A percentile compares a stretch with the other conserved stretches of the same genome.
Evolutionary conservation across 2,797 vertebrate species (phyloP).

Genomic region (Leptoclinus maculatus): DNA sequence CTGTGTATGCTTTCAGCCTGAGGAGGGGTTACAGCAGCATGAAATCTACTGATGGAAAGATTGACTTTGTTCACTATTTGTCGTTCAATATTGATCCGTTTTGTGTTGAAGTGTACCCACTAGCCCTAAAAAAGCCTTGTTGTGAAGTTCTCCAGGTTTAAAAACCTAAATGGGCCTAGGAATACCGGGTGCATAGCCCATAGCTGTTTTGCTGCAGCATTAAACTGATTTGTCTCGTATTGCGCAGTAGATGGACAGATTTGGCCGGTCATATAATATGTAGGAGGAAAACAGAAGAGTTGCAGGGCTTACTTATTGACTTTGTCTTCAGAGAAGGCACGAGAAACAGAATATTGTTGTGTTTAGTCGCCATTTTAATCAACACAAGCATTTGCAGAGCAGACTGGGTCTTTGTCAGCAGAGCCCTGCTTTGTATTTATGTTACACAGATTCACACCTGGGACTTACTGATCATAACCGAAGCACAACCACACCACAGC

Average conservation of each 20-base stretch:
- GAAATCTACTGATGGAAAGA: neutral
- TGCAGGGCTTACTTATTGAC: conserved; percentile 6
- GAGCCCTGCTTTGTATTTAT: conserved; percentile 31
- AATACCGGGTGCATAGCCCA: neutral
- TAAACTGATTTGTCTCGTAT: conserved; percentile 23
- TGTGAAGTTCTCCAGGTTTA: conserved; percentile 2
- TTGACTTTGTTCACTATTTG: neutral
- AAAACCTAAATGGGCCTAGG: conserved; percentile 3
- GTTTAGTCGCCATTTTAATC: conserved; percentile 37
- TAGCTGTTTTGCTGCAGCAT: conserved; percentile 8
- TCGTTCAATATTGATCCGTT: neutral
- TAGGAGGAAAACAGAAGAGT: conserved; percentile 35
- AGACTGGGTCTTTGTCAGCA: conserved; percentile 34
- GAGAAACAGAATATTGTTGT: conserved; percentile 35
- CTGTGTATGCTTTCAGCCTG: too few relatives aligned
- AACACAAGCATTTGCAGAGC: conserved; percentile 32
- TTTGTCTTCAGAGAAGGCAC: conserved; percentile 35
- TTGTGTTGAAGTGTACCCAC: neutral
- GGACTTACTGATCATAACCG: conserved; percentile 27
- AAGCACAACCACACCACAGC: neutral
- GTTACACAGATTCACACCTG: conserved; percentile 46
- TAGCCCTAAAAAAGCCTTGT: neutral
- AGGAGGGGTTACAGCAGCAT: neutral
- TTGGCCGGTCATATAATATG: conserved; percentile 19
- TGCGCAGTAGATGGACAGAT: conserved; percentile 24